These are phyloP conservation scores for Muscicapa striata DNA, from an alignment of 2,797 vertebrate genomes.

Conservation along the genomic window DNA sequence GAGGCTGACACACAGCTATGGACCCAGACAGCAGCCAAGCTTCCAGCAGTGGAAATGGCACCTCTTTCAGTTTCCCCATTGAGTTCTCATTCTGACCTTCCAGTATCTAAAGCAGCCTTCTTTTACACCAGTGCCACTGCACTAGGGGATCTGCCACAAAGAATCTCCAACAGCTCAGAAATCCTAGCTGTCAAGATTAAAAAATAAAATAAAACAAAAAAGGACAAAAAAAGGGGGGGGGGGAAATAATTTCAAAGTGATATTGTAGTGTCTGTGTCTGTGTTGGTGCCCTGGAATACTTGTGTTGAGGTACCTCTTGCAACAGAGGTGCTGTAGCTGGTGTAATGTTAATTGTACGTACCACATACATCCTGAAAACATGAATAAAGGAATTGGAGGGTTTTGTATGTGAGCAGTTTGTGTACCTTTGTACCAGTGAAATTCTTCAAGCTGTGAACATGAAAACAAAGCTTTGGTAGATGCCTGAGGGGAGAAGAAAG, in stretches of 20 bases:
- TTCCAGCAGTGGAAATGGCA: conserved; percentile 26
- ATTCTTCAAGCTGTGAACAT: neutral
- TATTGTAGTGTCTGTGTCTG: conserved; percentile 68
- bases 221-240: neutral
- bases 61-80: conserved; percentile 22
- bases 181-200: conserved; percentile 39
- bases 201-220: too few species aligned
- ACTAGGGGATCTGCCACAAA: conserved; percentile 45
- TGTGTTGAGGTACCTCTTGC: conserved; percentile 61
- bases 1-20: conserved; percentile 33
- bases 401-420: conserved; percentile 72
- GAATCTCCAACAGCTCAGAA: conserved; percentile 52
- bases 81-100: conserved; percentile 58
- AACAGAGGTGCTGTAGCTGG: conserved; percentile 65
- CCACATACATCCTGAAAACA: conserved; percentile 67
- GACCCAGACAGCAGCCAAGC: conserved; percentile 24
- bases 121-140: conserved; percentile 60
- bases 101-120: conserved; percentile 60
- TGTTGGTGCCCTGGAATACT: conserved; percentile 71
- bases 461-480: neutral
- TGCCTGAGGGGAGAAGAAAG: neutral
- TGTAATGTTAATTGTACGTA: conserved; percentile 74
- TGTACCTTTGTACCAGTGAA: neutral
- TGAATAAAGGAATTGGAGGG: conserved; percentile 79
- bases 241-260: conserved; percentile 67